Evolutionary conservation across 1,140 invertebrate species (phyloP).

Genomic region (Vanessa tameamea): DNA sequence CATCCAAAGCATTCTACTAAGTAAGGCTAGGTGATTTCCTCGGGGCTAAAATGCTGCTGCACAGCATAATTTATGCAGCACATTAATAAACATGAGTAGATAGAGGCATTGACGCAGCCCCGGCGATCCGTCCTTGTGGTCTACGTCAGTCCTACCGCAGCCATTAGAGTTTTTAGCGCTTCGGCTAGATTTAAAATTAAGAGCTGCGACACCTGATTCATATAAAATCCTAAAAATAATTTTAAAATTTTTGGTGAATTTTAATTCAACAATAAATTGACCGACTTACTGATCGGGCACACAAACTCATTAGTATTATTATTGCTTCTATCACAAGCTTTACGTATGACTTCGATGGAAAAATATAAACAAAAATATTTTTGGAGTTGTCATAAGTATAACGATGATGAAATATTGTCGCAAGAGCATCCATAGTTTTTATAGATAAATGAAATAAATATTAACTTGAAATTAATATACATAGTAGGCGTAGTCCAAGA

Average conservation of each 20-base stretch:
- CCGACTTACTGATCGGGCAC: no score
- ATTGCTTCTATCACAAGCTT: no score
- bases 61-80: constrained; percentile 55
- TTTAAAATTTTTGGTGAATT: neutral
- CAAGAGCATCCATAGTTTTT: no score
- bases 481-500: no score
- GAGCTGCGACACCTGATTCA: neutral
- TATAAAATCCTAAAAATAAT: neutral
- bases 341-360: no score
- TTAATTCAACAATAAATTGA: no score
- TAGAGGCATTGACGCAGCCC: constrained; percentile 47
- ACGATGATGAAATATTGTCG: no score
- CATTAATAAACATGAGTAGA: constrained; percentile 61
- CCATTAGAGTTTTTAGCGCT: constrained; percentile 6
- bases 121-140: constrained; percentile 27
- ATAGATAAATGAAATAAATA: no score
- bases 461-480: no score
- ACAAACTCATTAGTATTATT: no score
- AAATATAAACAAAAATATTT: no score
- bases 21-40: constrained; percentile 48
- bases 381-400: no score
- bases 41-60: constrained; percentile 44
- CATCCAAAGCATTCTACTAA: constrained; percentile 44
- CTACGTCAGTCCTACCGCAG: constrained; percentile 18
- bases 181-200: neutral